Conservation (phyloP, 2,797 vertebrate species). For the Anisognathus igniventris region DNA sequence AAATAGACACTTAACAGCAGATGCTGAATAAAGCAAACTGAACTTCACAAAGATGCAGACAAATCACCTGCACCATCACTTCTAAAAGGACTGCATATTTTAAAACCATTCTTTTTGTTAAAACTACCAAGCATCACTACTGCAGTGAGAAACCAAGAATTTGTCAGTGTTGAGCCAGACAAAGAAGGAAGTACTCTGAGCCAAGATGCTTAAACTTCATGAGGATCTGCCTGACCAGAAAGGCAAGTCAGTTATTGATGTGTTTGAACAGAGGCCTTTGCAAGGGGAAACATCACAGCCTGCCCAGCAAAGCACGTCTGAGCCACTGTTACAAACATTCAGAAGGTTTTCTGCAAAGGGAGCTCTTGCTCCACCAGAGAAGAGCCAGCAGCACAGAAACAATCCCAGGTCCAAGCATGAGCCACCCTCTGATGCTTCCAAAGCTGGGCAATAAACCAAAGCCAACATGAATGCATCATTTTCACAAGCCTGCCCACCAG, state of each 20-base stretch:
- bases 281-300: not conserved
- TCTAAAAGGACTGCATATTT: not conserved
- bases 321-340: not conserved
- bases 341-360: not conserved
- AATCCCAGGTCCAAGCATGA: fast-evolving
- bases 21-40: not conserved
- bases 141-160: not conserved
- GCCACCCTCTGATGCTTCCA: not conserved
- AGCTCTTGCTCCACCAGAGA: not conserved
- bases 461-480: not conserved
- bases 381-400: not conserved
- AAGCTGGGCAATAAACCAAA: not conserved
- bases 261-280: not conserved
- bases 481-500: not conserved
- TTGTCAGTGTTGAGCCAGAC: not conserved
- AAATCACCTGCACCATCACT: not conserved
- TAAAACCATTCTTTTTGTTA: not conserved
- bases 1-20: not conserved
- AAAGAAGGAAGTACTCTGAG: not conserved
- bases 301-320: not conserved
- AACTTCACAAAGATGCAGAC: not conserved
- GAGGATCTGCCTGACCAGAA: not conserved
- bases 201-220: not conserved
- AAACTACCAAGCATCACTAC: not conserved
- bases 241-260: not conserved